These are phyloP conservation scores for Pachycephala philippinensis DNA, from an alignment of 2,113 vertebrate genomes.

Conservation along the genomic window DNA sequence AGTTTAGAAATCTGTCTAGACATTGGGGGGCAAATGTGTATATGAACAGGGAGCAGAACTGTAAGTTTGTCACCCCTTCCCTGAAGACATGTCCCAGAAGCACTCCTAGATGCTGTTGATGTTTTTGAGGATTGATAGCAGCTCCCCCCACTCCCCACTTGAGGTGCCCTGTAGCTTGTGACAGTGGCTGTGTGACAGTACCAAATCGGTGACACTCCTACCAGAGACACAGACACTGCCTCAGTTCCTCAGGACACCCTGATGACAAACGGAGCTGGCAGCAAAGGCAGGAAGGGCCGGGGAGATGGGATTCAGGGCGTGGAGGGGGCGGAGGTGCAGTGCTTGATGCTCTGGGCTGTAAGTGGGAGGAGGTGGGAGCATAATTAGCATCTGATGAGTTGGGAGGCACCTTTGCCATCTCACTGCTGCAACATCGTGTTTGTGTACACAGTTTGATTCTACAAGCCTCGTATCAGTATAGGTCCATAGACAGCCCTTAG, in stretches of 20 bases:
- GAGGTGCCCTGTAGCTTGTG: background rate
- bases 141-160: background rate
- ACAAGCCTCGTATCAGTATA: background rate
- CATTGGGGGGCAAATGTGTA: background rate
- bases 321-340: background rate
- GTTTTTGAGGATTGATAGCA: background rate
- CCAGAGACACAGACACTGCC: background rate
- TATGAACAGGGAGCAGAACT: background rate
- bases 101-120: background rate
- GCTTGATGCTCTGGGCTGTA: background rate
- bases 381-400: background rate
- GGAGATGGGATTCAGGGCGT: background rate
- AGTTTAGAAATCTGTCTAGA: background rate
- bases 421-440: background rate
- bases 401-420: background rate
- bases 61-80: background rate
- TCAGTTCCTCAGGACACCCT: accelerated
- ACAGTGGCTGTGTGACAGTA: background rate
- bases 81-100: background rate
- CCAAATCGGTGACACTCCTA: background rate
- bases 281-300: background rate
- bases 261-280: background rate
- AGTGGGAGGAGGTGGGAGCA: background rate
- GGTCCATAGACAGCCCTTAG: background rate
- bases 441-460: background rate